Percentiles rank a stretch among this genome's conserved stretches.
phyloP scores from a whole-genome alignment of 2,113 vertebrate genomes.

The Indicator indicator region DNA sequence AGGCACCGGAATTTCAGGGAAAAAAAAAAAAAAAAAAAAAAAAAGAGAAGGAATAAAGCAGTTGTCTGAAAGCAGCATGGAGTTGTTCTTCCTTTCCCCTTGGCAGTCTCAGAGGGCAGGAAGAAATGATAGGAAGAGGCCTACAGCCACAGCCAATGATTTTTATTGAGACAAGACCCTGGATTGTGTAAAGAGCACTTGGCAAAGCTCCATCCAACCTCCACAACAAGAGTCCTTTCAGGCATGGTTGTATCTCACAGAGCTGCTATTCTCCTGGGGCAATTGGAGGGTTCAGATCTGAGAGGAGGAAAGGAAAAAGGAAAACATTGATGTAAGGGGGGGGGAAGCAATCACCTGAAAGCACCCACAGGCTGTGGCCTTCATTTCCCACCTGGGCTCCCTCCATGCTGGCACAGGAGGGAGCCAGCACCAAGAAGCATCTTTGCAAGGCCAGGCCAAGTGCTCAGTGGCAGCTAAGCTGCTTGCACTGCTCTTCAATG shows the following conservation, averaged over 20 bases:
- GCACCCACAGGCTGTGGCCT: neutral
- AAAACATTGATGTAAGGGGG: neutral
- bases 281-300: neutral
- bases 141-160: neutral
- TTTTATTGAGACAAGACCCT: neutral
- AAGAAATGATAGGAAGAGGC: neutral
- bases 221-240: neutral
- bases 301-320: too few relatives aligned
- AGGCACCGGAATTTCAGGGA: neutral
- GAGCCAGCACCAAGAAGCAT: neutral
- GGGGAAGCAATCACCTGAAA: neutral
- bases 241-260: neutral
- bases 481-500: neutral
- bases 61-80: neutral
- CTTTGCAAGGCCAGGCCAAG: neutral
- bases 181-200: neutral
- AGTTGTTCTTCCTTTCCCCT: neutral
- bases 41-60: too few relatives aligned
- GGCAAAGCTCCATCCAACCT: neutral
- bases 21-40: too few relatives aligned
- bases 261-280: slow-evolving; percentile 1
- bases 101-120: neutral
- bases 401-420: neutral
- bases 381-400: neutral
- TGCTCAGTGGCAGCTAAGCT: neutral